phyloP scores from a whole-genome alignment of 2,888 invertebrate species.

The Xestia ashworthii region DNA sequence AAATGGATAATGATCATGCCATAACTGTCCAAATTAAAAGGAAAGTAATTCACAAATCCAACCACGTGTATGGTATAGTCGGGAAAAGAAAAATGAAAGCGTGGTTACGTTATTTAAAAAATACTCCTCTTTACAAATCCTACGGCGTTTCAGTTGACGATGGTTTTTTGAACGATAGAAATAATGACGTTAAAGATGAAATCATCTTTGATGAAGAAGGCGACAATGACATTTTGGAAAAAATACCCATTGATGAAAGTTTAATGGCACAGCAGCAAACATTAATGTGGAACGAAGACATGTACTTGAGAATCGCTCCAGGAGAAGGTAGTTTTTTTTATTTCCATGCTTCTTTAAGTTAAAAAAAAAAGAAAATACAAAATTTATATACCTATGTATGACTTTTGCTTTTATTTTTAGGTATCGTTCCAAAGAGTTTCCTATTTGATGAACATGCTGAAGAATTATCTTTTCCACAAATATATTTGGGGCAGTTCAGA shows the following conservation, averaged over 20 bases:
- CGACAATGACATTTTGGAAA: constrained; percentile 49
- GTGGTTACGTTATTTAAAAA: constrained; percentile 11
- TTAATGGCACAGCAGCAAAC: constrained; percentile 65
- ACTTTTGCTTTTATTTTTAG: neutral
- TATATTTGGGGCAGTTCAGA: constrained; percentile 10
- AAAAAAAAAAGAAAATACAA: constrained; percentile 6
- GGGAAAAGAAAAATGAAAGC: constrained; percentile 3
- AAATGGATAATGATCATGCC: neutral
- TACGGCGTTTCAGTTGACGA: neutral
- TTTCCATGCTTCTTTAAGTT: constrained; percentile 8
- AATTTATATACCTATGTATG: neutral
- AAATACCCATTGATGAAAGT: constrained; percentile 60
- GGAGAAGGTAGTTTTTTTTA: constrained; percentile 30
- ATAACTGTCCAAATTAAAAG: neutral
- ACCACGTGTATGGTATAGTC: constrained; percentile 11
- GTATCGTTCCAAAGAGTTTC: neutral
- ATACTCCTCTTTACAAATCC: constrained; percentile 14
- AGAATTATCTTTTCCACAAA: constrained; percentile 9
- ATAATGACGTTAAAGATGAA: constrained; percentile 15
- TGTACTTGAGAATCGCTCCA: constrained; percentile 58
- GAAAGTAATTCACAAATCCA: constrained; percentile 9
- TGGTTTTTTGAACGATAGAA: constrained; percentile 1
- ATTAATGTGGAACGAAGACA: constrained; percentile 64
- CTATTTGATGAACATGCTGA: constrained; percentile 11
- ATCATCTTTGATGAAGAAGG: constrained; percentile 39